Conservation (phyloP, 2,888 invertebrate genomes). For the Chymomyza fuscimana region DNA sequence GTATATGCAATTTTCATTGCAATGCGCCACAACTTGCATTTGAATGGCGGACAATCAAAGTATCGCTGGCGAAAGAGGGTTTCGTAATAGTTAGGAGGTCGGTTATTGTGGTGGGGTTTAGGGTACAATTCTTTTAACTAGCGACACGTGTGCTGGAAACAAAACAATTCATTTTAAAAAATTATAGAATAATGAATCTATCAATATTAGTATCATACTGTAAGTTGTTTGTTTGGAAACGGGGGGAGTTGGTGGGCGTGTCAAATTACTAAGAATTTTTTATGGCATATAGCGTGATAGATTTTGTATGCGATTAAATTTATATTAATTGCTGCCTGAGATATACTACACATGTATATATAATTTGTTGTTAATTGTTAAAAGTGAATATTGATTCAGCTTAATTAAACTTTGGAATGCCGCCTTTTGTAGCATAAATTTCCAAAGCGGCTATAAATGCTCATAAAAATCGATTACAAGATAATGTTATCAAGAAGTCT, state of each 20-base stretch:
- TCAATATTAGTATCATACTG: neutral
- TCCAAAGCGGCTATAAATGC: neutral
- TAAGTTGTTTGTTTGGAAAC: too few species aligned
- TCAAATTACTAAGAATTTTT: conserved; percentile 12
- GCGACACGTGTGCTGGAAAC: conserved; percentile 43
- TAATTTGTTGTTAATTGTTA: neutral
- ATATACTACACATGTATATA: conserved; percentile 10
- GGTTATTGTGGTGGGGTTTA: too few species aligned
- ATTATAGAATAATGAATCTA: neutral
- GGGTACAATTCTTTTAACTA: conserved; percentile 4
- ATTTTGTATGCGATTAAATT: conserved; percentile 27
- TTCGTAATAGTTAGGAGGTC: neutral
- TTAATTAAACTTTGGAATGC: neutral
- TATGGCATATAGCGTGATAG: conserved; percentile 9
- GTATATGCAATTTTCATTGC: conserved; percentile 20
- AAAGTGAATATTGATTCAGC: neutral
- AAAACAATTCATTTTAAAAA: neutral
- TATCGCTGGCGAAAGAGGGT: neutral
- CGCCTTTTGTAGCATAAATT: neutral
- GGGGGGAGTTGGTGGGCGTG: conserved; percentile 14
- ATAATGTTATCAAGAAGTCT: too few species aligned
- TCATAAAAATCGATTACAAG: neutral
- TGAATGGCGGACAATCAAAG: conserved; percentile 40
- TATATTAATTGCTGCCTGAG: conserved; percentile 30
- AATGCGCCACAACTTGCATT: conserved; percentile 55